Evolutionary conservation across 2,113 vertebrate species (phyloP).

Genomic region (Todiramphus chloris): DNA sequence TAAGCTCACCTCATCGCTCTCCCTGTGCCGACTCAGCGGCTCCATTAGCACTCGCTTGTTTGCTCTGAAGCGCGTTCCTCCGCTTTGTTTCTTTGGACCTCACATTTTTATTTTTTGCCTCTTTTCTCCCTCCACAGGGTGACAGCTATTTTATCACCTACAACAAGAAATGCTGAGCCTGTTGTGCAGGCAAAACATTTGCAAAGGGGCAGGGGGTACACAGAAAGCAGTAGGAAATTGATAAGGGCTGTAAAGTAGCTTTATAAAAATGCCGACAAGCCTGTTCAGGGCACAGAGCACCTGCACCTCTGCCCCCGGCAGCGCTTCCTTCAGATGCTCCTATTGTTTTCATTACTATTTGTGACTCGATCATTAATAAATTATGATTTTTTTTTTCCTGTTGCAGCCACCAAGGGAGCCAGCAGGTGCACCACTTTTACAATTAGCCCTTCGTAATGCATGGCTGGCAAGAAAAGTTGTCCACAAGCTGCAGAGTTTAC

Average conservation of each 20-base stretch:
- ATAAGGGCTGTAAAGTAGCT: conserved; percentile 67
- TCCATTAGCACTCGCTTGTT: conserved; percentile 30
- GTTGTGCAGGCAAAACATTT: conserved; percentile 70
- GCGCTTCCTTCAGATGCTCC: conserved; percentile 69
- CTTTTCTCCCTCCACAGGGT: conserved; percentile 50
- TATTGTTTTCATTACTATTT: conserved; percentile 76
- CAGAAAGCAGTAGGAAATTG: conserved; percentile 67
- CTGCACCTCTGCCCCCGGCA: conserved; percentile 68
- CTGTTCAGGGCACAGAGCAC: conserved; percentile 68
- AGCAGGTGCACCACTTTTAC: conserved; percentile 78
- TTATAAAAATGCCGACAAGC: conserved; percentile 74
- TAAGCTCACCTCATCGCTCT: not conserved
- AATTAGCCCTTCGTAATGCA: conserved; percentile 78
- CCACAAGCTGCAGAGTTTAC: conserved; percentile 58
- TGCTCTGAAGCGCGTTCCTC: not conserved
- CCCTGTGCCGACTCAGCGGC: conserved; percentile 25
- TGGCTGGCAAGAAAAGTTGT: conserved; percentile 77
- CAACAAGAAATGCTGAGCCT: conserved; percentile 67
- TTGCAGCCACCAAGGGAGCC: conserved; percentile 72
- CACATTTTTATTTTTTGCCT: not conserved
- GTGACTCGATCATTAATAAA: conserved; percentile 81
- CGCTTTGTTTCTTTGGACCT: conserved; percentile 24
- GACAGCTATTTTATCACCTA: conserved; percentile 74
- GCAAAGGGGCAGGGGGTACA: conserved; percentile 65
- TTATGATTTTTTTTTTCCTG: conserved; percentile 36